phyloP scores from a whole-genome alignment of 2,888 invertebrate species.

The Nasonia oneida region DNA sequence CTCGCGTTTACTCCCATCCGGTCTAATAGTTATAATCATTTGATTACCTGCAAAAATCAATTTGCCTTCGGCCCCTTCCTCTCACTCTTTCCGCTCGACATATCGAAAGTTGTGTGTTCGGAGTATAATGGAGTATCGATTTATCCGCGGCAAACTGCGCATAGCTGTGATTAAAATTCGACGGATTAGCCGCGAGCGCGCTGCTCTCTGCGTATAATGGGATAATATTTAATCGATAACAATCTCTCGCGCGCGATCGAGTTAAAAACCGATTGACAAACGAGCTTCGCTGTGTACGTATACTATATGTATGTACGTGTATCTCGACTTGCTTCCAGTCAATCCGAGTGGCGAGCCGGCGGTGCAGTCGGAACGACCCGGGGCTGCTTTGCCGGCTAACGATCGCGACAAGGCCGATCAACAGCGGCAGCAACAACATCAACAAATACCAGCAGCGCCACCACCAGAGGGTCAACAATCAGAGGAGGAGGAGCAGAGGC shows the following conservation, averaged over 20 bases:
- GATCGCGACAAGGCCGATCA: slow-evolving; percentile 47
- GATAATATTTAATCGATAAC: neutral
- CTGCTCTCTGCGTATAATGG: neutral
- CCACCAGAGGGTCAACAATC: neutral
- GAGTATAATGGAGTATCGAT: neutral
- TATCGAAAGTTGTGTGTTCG: neutral
- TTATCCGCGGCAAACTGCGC: neutral
- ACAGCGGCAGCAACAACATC: neutral
- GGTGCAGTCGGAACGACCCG: neutral
- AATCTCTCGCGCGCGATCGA: neutral
- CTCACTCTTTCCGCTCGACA: neutral
- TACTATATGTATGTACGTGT: neutral
- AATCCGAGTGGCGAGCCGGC: slow-evolving; percentile 35
- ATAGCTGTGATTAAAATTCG: neutral
- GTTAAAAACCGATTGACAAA: neutral
- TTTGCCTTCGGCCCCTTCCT: neutral
- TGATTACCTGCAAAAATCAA: neutral
- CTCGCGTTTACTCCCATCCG: neutral
- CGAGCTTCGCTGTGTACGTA: neutral
- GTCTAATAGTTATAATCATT: neutral
- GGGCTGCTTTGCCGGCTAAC: slow-evolving; percentile 1
- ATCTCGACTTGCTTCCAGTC: slow-evolving; percentile 28
- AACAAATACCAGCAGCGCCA: slow-evolving; percentile 35
- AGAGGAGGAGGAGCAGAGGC: neutral
- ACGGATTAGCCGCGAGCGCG: neutral